Conservation (phyloP, 2,888 invertebrate species). For the Nomada goodeniana region DNA sequence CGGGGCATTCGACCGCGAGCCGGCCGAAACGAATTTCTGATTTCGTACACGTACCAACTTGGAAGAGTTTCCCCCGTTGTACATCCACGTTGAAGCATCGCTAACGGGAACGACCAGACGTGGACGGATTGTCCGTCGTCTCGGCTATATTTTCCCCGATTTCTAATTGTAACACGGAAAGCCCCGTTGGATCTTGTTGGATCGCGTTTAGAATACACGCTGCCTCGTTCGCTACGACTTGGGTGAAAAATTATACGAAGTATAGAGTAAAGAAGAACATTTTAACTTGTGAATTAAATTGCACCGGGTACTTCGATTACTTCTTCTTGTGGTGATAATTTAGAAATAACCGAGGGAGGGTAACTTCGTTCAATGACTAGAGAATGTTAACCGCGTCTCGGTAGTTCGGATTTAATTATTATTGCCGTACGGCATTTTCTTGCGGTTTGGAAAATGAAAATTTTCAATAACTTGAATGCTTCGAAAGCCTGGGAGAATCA, state of each 20-base stretch:
- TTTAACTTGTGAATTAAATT: too few species aligned
- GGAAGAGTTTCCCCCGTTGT: constrained; percentile 39
- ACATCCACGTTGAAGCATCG: constrained; percentile 10
- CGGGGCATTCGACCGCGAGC: constrained; percentile 39
- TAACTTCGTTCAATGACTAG: too few species aligned
- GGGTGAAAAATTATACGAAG: too few species aligned
- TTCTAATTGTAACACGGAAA: not conserved
- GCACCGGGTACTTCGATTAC: too few species aligned
- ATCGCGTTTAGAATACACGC: not conserved
- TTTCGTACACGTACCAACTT: constrained; percentile 61
- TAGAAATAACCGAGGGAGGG: too few species aligned
- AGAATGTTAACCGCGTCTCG: too few species aligned
- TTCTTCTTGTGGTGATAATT: too few species aligned
- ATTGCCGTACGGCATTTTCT: too few species aligned
- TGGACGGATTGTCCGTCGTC: constrained; percentile 1
- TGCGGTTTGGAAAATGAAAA: not conserved
- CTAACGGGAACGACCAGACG: constrained; percentile 12
- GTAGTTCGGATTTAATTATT: too few species aligned
- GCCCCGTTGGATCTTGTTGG: not conserved
- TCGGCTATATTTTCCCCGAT: constrained; percentile 9
- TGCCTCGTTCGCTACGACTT: too few species aligned
- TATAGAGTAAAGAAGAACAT: too few species aligned
- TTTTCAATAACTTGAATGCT: not conserved
- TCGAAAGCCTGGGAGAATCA: too few species aligned
- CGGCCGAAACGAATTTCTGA: constrained; percentile 57